A percentile compares a stretch with the other conserved stretches of the same genome.
Evolutionary conservation across 2,113 vertebrate species (phyloP).

Genomic region (Oryzias woworae): DNA sequence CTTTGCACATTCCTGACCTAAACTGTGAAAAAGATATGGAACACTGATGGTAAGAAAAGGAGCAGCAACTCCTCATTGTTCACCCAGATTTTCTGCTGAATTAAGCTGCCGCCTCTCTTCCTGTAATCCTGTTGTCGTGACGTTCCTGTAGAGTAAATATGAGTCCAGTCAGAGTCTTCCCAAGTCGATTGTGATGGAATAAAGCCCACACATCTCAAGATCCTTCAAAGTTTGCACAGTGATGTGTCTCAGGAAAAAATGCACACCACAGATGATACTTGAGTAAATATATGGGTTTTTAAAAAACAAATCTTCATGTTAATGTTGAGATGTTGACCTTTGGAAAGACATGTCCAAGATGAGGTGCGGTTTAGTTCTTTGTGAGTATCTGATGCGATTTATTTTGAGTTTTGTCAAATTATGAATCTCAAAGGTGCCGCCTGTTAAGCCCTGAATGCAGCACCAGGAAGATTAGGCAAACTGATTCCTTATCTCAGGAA

Average conservation of each 20-base stretch:
- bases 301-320: not conserved
- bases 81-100: not conserved
- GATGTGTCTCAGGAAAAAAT: not conserved
- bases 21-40: too few relatives aligned
- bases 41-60: not conserved
- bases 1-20: too few relatives aligned
- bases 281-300: not conserved
- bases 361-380: not conserved
- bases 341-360: not conserved
- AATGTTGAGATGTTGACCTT: not conserved
- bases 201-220: slow-evolving; percentile 1
- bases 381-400: not conserved
- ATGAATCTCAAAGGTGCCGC: not conserved
- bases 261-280: not conserved
- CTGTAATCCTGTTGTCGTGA: slow-evolving; percentile 1
- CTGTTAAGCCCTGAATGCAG: not conserved
- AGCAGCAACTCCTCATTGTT: not conserved
- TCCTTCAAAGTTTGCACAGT: not conserved
- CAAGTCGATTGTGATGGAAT: slow-evolving; percentile 5
- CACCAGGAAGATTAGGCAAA: not conserved
- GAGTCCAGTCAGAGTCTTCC: not conserved
- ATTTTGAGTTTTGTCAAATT: not conserved
- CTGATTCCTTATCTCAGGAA: not conserved
- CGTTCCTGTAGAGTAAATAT: slow-evolving; percentile 1
- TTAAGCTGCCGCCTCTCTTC: not conserved